phyloP scores from a whole-genome alignment of 2,888 invertebrate species.

The Eugnorisma glareosa region DNA sequence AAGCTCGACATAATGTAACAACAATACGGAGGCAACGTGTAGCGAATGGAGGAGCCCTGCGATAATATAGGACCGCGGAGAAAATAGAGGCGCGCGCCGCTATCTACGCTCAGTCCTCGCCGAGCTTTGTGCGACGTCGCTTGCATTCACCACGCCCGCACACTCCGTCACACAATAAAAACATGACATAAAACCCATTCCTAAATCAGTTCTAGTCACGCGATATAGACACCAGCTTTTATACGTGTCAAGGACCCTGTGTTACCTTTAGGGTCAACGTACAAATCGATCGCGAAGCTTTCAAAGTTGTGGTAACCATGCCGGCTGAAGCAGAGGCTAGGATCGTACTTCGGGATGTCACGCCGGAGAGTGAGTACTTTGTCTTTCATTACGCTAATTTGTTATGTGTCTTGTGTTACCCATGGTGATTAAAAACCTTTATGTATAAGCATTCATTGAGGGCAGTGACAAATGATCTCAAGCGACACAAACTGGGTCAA shows the following conservation, averaged over 20 bases:
- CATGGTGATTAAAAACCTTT: slow-evolving; percentile 20
- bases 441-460: slow-evolving; percentile 17
- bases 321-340: slow-evolving; percentile 83
- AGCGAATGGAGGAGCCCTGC: slow-evolving; percentile 14
- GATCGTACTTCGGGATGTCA: slow-evolving; percentile 84
- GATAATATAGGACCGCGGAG: slow-evolving; percentile 43
- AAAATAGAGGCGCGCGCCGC: slow-evolving; percentile 58
- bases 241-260: slow-evolving; percentile 51
- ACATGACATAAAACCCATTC: slow-evolving; percentile 69
- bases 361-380: slow-evolving; percentile 84
- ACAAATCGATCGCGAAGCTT: slow-evolving; percentile 57
- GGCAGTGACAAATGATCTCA: slow-evolving; percentile 47
- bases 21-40: slow-evolving; percentile 35
- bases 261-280: slow-evolving; percentile 33
- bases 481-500: slow-evolving; percentile 28
- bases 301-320: slow-evolving; percentile 75
- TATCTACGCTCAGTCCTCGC: slow-evolving; percentile 47
- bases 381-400: slow-evolving; percentile 22
- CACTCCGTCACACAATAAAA: slow-evolving; percentile 54
- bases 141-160: slow-evolving; percentile 56
- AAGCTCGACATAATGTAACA: slow-evolving; percentile 49
- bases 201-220: slow-evolving; percentile 43
- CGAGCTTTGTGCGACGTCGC: slow-evolving; percentile 62
- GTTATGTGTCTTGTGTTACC: slow-evolving; percentile 5
- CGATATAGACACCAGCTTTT: slow-evolving; percentile 36